Evolutionary conservation across 2,113 vertebrate genomes (phyloP).

Genomic region (Bubo blakistoni): DNA sequence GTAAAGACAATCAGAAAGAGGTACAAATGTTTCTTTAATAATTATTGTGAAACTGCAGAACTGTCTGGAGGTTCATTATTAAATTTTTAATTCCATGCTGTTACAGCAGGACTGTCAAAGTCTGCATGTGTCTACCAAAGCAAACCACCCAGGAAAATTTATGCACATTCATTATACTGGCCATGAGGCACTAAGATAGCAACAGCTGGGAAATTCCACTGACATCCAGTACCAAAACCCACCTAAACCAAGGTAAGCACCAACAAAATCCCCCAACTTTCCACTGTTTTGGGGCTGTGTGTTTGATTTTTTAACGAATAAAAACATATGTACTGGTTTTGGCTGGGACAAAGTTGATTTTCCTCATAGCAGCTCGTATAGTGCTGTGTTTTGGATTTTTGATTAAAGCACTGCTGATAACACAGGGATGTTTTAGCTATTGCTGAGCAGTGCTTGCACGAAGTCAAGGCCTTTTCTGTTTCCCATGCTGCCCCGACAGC

Average conservation of each 20-base stretch:
- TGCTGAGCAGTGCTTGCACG: background rate
- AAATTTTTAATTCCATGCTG: background rate
- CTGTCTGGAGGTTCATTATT: background rate
- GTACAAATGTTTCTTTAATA: background rate
- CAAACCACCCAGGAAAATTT: background rate
- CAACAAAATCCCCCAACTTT: background rate
- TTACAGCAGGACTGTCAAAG: background rate
- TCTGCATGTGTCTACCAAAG: background rate
- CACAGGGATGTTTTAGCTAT: background rate
- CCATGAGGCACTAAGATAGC: background rate
- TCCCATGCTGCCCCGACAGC: fast-evolving
- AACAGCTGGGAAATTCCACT: background rate
- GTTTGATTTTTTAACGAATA: background rate
- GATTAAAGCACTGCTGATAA: background rate
- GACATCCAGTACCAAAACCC: background rate
- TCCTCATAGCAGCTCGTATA: background rate
- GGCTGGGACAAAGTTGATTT: background rate
- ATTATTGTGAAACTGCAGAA: background rate
- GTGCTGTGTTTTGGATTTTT: background rate
- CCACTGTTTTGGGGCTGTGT: background rate
- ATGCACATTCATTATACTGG: no score
- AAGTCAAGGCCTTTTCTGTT: background rate
- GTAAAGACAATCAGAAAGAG: background rate
- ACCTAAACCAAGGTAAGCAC: background rate
- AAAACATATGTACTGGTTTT: background rate